Base-by-base conservation (phyloP, 2,888 invertebrate species). In the Dolomedes plantarius region DNA sequence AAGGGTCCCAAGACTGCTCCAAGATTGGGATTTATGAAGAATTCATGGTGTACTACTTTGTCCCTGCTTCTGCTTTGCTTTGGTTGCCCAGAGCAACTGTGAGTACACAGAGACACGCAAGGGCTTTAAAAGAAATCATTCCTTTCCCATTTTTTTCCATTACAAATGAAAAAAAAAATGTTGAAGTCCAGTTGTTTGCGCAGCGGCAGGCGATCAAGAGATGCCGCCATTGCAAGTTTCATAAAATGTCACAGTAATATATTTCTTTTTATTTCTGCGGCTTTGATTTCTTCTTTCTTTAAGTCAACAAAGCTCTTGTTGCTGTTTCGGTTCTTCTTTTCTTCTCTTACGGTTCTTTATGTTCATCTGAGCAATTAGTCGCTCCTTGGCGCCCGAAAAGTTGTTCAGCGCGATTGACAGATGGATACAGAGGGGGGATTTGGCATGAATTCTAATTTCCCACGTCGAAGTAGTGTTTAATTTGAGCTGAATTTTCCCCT, bases 291-390 rank as follows among this genome's bases (percentile, higher is more conserved):
- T 46, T 80, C 32, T 46, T 56, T 56, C 32, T 68, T 5, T 19
- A 19, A 39, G 29, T 32, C 32, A 67, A 67, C 67, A 67, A 67
- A 36, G 32, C 67, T 32, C 31, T 36, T 67, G n/a, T 67, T 23
- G 23, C 23, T 62, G 36, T 9, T 36, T 29, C 1, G 19, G 6
- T 11, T 16, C 32, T 67, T 67, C 16, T 32, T 32, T 67, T 67
- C 28, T 32, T 67, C 32, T 32, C 62, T 79, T 73, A 46, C 68
- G 73, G 67, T 78, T 79, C 80, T 86, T 86, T 86, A 80, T 86
- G 79, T 80, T 62, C 71, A 65, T 62, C 50, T 36, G 64, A 64
- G 80, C 86, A 86, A 86, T 86, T 86, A 86, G 79, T 65, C 39
- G 29, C 46, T 65, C 46, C 19, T 65, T 65, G 80, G 86, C 86